Evolutionary conservation across 1,140 invertebrate genomes (phyloP), one percentile per base, ranked within the genome.

Genomic region (Zaprionus davidi): DNA sequence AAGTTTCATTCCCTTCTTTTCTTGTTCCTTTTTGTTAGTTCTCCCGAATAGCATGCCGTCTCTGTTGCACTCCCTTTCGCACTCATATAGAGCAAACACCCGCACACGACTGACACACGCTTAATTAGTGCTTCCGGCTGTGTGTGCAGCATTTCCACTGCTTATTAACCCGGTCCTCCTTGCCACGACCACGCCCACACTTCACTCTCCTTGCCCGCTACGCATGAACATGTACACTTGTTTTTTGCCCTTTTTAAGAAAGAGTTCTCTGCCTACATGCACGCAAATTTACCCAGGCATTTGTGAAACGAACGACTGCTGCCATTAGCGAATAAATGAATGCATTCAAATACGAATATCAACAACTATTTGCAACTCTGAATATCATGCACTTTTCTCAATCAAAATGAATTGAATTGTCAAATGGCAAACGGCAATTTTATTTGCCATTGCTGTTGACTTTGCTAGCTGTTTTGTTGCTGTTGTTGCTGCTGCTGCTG

Each of bases 91-190:
- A 13, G 3, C 34, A 36, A 36, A 36, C 34, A 36, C 11, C 34
- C 34, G 11, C 78, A 63, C 68, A 72, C 75, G 75, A 76, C 79
- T 82, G 72, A 87, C 79, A 73, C 78, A 66, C 11, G 75, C 71
- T 81, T 87, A 87, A 87, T 87, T 87, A 88, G 80, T 78, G 87
- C 84, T 87, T 87, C 80, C 79, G 80, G 83, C 71, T 80, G 71
- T 68, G 74, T 77, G 71, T 65, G 71, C 75, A 78, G 71, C 68
- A 71, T 75, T 87, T 78, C 58, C 84, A 81, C 82, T 88, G 84
- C 87, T 81, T 87, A 88, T 88, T 78, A 65, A 65, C 38, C 11
- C 41, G n/a, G 24, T 26, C 36, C 24, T 7, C 2, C n/a, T 7
- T 3, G 41, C 41, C n/a, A 46, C 7, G 41, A n/a, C 41, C 41